Evolutionary conservation across 2,113 vertebrate genomes (phyloP).

Genomic region (Coreoperca whiteheadi): DNA sequence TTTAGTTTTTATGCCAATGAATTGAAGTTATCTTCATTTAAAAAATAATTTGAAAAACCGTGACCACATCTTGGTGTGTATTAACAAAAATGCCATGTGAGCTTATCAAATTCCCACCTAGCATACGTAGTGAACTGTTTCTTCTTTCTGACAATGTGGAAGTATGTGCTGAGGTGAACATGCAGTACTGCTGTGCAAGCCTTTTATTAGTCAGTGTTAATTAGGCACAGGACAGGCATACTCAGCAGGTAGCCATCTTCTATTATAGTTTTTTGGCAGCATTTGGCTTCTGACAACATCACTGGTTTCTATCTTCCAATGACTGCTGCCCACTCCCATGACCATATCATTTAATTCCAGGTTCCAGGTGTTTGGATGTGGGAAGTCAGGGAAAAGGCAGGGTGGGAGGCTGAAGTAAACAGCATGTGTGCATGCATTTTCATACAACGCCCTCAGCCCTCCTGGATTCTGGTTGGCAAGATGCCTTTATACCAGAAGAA

Average conservation of each 20-base stretch:
- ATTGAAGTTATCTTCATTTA: background rate
- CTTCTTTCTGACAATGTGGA: background rate
- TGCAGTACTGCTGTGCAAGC: conserved; percentile 25
- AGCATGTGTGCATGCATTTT: conserved; percentile 83
- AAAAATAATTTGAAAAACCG: background rate
- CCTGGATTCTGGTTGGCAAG: conserved; percentile 67
- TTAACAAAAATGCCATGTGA: background rate
- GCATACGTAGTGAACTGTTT: background rate
- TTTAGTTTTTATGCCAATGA: background rate
- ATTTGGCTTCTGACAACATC: conserved; percentile 55
- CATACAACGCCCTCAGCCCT: conserved; percentile 73
- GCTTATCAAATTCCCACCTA: conserved; percentile 5
- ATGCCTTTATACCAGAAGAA: conserved; percentile 57
- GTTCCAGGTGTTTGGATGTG: conserved; percentile 79
- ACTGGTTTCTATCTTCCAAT: conserved; percentile 27
- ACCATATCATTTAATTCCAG: conserved; percentile 53
- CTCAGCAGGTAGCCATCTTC: conserved; percentile 47
- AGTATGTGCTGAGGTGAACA: conserved; percentile 39
- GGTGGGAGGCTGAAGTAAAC: conserved; percentile 79
- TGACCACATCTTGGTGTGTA: background rate
- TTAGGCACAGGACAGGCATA: conserved; percentile 35
- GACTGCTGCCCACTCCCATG: conserved; percentile 61
- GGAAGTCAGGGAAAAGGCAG: conserved; percentile 65
- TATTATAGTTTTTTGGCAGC: conserved; percentile 44
- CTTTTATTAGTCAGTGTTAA: conserved; percentile 56